Evolutionary conservation across 2,113 vertebrate species (phyloP).

Genomic region (Larimichthys polyactis): DNA sequence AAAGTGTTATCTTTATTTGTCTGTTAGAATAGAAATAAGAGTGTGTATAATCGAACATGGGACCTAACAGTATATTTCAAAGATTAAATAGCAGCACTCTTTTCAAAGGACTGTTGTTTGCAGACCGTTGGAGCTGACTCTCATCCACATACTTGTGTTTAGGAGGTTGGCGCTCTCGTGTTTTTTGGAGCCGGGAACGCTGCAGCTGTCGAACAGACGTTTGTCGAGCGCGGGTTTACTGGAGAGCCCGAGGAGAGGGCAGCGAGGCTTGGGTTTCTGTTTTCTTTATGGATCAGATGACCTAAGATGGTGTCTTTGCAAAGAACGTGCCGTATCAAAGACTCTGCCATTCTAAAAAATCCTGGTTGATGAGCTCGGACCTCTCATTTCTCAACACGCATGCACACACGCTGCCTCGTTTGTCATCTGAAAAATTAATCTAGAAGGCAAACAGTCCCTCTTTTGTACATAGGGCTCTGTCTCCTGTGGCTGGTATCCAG

Average conservation of each 20-base stretch:
- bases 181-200: conserved; percentile 58
- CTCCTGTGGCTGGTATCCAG: conserved; percentile 75
- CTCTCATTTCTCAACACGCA: not conserved
- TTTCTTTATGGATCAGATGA: conserved; percentile 76
- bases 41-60: conserved; percentile 34
- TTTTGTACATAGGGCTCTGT: conserved; percentile 67
- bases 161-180: conserved; percentile 62
- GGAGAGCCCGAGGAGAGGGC: conserved; percentile 57
- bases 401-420: conserved; percentile 50
- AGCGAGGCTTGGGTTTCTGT: conserved; percentile 76
- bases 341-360: conserved; percentile 28
- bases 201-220: conserved; percentile 80
- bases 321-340: conserved; percentile 53
- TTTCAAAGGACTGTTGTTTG: conserved; percentile 63
- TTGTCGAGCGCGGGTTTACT: conserved; percentile 63
- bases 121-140: conserved; percentile 65
- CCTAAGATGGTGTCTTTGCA: conserved; percentile 62
- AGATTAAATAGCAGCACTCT: conserved; percentile 37
- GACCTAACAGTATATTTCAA: conserved; percentile 23
- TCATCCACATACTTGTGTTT: conserved; percentile 71
- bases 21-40: conserved; percentile 30
- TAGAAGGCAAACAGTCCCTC: conserved; percentile 75
- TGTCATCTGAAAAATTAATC: conserved; percentile 79
- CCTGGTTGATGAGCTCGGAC: conserved; percentile 20
- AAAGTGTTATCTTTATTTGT: conserved; percentile 14